Evolutionary conservation across 2,113 vertebrate genomes (phyloP), one percentile per base, ranked within the genome.

Genomic region (Tenebrosternarchus preto): DNA sequence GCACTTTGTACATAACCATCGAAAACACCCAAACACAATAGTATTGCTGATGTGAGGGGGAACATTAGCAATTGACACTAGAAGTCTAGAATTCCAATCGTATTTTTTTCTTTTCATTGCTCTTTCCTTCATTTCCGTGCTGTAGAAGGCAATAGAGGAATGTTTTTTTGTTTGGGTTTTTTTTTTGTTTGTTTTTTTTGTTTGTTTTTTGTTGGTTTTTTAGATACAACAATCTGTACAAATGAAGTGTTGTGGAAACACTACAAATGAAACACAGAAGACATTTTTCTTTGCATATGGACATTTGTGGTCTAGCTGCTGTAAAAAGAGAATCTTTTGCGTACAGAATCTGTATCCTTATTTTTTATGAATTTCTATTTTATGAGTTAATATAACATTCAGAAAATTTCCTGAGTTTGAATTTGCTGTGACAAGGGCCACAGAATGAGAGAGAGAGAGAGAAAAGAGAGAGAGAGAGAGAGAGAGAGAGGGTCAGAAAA

Each of bases 391-490:
- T 73, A 93, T 92, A 98, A 99, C 96, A 99, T 99, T 98, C 97
- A 97, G 96, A 97, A 94, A 92, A 96, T 95, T 96, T 98, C 98
- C 98, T 99, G 98, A 99, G 98, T 96, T 98, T 96, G 94, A 95
- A 92, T 96, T 93, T 79, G 89, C 94, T 95, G 95, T 98, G 98
- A 96, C 95, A 86, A 94, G 94, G 92, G 95, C 94, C 97, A 97
- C 95, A 94, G 93, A 95, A 92, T 95, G 70, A 80, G 56, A 81
- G 80, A 87, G 80, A 55, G n/a, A 84, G 76, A 87, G 57, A 80
- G 29, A 57, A 29, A 83, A 72, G 72, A 77, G 60, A 84, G 78
- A n/a, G 20, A 84, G 74, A 89, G 55, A 78, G 50, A 93, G 95
- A 96, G 94, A 94, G 92, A 72, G 92, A 93, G 92, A 93, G 55